A percentile compares a stretch with the other conserved stretches of the same genome.
These are phyloP conservation scores for Zaprionus lachaisei DNA, from an alignment of 1,140 invertebrate species.

Conservation along the genomic window DNA sequence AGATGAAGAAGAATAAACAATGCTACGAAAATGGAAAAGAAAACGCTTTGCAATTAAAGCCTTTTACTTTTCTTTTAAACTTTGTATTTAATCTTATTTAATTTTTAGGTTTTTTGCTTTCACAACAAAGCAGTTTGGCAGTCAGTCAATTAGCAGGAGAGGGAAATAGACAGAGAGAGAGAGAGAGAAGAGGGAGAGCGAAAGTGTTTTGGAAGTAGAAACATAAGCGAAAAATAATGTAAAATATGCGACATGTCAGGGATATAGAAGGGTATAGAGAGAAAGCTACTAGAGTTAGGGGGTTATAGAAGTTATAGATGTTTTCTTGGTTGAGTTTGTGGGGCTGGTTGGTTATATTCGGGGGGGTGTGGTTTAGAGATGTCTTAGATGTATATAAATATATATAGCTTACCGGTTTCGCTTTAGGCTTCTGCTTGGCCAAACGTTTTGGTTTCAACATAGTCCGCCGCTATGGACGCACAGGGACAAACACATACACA, in stretches of 20 bases:
- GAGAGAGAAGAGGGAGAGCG: not conserved
- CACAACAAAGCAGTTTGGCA: constrained; percentile 82
- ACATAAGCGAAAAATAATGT: constrained; percentile 33
- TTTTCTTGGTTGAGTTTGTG: not conserved
- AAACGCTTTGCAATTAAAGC: constrained; percentile 25
- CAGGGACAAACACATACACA: constrained; percentile 73
- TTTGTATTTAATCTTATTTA: constrained; percentile 30
- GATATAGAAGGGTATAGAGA: constrained; percentile 15
- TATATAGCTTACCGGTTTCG: constrained; percentile 80
- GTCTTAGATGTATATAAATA: constrained; percentile 15
- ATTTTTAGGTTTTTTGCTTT: constrained; percentile 36
- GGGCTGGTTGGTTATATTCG: not conserved
- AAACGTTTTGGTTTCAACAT: constrained; percentile 84
- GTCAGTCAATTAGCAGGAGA: constrained; percentile 68
- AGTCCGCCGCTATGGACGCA: constrained; percentile 78
- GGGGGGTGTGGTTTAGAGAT: not conserved
- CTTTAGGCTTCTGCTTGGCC: constrained; percentile 84
- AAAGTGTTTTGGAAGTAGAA: constrained; percentile 22
- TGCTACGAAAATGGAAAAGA: constrained; percentile 4
- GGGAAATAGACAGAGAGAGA: not conserved
- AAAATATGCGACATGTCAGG: constrained; percentile 33
- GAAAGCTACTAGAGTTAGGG: constrained; percentile 6
- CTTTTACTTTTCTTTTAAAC: constrained; percentile 11
- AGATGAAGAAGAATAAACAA: constrained; percentile 6
- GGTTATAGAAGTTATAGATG: not conserved